These are phyloP conservation scores for Scolanthus callimorphus DNA, from an alignment of 92 coral and sea anemone genomes.

Conservation along the genomic window DNA sequence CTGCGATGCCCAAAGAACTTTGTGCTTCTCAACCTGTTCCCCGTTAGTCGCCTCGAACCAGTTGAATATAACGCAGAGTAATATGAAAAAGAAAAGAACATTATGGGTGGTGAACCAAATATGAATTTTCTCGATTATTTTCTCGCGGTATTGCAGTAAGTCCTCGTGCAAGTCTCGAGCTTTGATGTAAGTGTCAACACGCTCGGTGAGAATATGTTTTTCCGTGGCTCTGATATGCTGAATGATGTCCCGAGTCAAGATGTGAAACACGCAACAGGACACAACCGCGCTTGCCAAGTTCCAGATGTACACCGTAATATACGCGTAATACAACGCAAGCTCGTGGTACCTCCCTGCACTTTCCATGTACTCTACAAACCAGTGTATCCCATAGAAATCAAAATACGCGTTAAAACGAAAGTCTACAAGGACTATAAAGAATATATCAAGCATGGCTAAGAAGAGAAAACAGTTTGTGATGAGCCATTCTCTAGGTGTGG, in stretches of 20 bases:
- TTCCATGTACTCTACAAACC: constrained; percentile 8
- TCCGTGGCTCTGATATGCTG: constrained; percentile 43
- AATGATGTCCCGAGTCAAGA: constrained; percentile 48
- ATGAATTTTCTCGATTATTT: constrained; percentile 34
- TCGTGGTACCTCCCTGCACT: neutral
- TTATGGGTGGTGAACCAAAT: constrained; percentile 63
- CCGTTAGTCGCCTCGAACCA: constrained; percentile 41
- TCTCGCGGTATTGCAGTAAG: constrained; percentile 37
- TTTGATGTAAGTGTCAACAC: constrained; percentile 21
- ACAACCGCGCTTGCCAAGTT: constrained; percentile 45
- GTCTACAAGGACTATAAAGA: constrained; percentile 37
- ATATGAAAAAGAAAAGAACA: constrained; percentile 44
- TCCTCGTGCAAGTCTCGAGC: constrained; percentile 46
- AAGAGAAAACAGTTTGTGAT: constrained; percentile 20
- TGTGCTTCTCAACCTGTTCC: constrained; percentile 14
- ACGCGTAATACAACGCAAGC: constrained; percentile 28
- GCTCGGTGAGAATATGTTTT: constrained; percentile 16
- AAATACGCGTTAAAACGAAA: constrained; percentile 40
- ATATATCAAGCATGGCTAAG: constrained; percentile 26
- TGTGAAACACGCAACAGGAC: constrained; percentile 52
- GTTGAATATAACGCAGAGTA: constrained; percentile 46
- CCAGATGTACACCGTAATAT: constrained; percentile 29
- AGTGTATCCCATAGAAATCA: constrained; percentile 54
- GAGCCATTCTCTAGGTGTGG: constrained; percentile 35
- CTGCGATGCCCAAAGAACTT: constrained; percentile 49